Evolutionary conservation across 2,113 vertebrate species (phyloP), one percentile per base, ranked within the genome.

Genomic region (Polyodon spathula): DNA sequence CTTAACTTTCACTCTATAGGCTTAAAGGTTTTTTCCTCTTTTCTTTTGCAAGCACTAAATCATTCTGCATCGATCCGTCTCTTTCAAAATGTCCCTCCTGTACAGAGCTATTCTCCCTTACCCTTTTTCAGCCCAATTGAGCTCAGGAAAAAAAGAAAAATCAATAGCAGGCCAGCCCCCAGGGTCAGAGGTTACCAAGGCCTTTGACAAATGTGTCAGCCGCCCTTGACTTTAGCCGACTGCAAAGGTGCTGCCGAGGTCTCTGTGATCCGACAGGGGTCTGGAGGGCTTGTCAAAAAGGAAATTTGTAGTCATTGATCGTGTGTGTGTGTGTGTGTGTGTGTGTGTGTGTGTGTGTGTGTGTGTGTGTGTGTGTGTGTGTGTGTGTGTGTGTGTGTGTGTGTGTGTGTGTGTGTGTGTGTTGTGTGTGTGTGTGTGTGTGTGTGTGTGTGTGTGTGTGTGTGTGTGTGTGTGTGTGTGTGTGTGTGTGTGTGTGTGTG

Each of bases 161-260:
- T 91, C 89, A 88, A 93, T 89, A 90, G 72, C 67, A 48, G 78
- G 70, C 77, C 79, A 88, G 89, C 88, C 84, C 84, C 75, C 64
- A 62, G 79, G 90, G 88, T 91, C 86, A 88, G 71, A 84, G 91
- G 88, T 92, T 88, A 90, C 89, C 82, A 75, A 90, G 92, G 89
- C 87, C 84, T 84, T 88, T 90, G 89, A 92, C 86, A 88, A 91
- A 90, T 82, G 81, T 86, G 84, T 86, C 86, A 82, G 82, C 74
- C 84, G 85, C 85, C 86, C 79, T 84, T 82, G 81, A 78, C 75
- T 80, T 79, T 71, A 77, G 78, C 60, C 70, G 72, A 67, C 75
- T 76, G 84, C 79, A 78, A 76, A 66, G 77, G 74, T 64, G 78
- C 75, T 76, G 78, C 75, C 63, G 72, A 73, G 72, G 73, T 74